Evolutionary conservation across 2,113 vertebrate species (phyloP), one percentile per base, ranked within the genome.

Genomic region (Chlorodrepanis virens): DNA sequence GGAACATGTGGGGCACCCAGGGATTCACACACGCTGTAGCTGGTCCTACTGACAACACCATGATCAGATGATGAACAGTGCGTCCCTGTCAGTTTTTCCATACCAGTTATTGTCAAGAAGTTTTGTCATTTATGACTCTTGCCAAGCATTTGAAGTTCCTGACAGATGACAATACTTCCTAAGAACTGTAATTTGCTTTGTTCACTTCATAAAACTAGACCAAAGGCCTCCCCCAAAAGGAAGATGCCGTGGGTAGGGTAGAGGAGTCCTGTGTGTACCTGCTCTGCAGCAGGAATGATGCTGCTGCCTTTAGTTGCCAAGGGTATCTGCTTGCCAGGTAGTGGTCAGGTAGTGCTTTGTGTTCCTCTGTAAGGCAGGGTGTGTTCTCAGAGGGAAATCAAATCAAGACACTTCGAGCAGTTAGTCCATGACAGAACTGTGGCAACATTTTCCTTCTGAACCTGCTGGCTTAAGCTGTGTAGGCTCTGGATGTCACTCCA

Each of bases 41-140:
- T 35, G 67, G 27, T 44, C 45, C n/a, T 83, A 40, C 60, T 44
- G 54, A 80, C 76, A 39, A 0, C 25, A n/a, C 37, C 49, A 27
- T 1, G 16, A 39, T 16, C 39, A 40, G 57, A n/a, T 31, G 45
- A 78, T 9, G n/a, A 69, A 40, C 29, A 25, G 63, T 5, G 49
- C 37, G 18, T 19, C 45, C 31, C 11, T 9, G 15, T 12, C 64
- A 39, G 25, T 29, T 87, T 76, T 87, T 57, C 54, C 57, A 0
- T 22, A 40, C 17, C 9, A 61, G 17, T 90, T n/a, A 74, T 21
- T 65, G 45, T 67, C 64, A 56, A 37, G 35, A 88, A 72, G 72
- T 88, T 94, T 65, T 95, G 49, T 64, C 49, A 68, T 76, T 90
- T 67, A 6, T n/a, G 49, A 88, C 63, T 88, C 83, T 53, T 86